Conservation (phyloP, 2,797 vertebrate species). For the Takifugu ocellatus region DNA sequence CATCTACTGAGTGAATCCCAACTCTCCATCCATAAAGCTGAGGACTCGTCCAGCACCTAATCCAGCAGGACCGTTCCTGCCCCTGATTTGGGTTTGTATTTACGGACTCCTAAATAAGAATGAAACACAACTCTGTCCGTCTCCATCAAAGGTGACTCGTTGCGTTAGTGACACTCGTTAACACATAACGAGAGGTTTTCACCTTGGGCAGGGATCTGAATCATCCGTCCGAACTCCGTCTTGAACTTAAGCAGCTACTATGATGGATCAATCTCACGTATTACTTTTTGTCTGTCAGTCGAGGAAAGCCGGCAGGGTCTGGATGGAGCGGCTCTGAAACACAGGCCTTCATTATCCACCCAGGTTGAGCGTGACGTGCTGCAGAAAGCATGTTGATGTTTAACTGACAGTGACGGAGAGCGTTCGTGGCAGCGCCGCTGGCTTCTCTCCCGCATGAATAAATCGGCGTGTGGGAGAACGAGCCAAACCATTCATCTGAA, state of each 20-base stretch:
- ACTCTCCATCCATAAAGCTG: too few relatives aligned
- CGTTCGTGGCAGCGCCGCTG: slow-evolving; percentile 1
- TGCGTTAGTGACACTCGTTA: slow-evolving; percentile 13
- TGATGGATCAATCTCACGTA: slow-evolving; percentile 23
- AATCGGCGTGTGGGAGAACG: not conserved
- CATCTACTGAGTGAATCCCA: too few relatives aligned
- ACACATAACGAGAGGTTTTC: slow-evolving; percentile 41
- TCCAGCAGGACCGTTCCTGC: too few relatives aligned
- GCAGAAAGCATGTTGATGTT: slow-evolving; percentile 6
- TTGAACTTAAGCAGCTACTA: slow-evolving; percentile 30
- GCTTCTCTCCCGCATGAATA: not conserved
- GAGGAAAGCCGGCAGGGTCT: slow-evolving; percentile 16
- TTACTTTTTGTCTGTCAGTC: slow-evolving; percentile 27
- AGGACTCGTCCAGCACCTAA: too few relatives aligned
- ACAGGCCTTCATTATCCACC: not conserved
- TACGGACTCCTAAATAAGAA: too few relatives aligned
- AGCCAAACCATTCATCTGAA: slow-evolving; percentile 10
- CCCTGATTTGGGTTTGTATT: too few relatives aligned
- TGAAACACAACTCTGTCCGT: too few relatives aligned
- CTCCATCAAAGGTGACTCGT: too few relatives aligned
- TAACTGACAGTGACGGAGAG: not conserved
- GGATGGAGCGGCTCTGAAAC: too few relatives aligned
- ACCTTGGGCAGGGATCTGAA: slow-evolving; percentile 26
- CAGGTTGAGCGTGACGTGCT: not conserved
- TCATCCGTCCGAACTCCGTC: slow-evolving; percentile 28